Evolutionary conservation across 1,140 invertebrate genomes (phyloP).

Genomic region (Drosophila willistoni): DNA sequence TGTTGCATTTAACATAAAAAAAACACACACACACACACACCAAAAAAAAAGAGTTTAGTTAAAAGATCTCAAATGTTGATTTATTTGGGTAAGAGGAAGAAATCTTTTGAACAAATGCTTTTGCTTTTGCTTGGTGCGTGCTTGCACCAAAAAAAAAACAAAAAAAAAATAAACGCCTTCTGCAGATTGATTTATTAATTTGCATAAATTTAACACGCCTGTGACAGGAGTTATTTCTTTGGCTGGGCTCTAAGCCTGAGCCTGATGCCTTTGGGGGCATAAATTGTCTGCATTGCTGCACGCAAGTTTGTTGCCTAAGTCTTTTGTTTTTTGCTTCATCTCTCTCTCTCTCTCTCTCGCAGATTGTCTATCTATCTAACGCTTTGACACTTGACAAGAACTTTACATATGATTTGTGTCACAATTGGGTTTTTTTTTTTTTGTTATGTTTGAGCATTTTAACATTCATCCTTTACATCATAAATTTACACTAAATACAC

Average conservation of each 20-base stretch:
- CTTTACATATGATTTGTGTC: slow-evolving; percentile 28
- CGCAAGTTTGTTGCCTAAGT: slow-evolving; percentile 76
- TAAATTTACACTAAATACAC: slow-evolving; percentile 44
- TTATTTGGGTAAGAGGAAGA: no score
- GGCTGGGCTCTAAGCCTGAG: slow-evolving; percentile 24
- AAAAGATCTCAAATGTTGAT: slow-evolving; percentile 1
- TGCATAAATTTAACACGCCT: slow-evolving; percentile 80
- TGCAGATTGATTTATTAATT: slow-evolving; percentile 74
- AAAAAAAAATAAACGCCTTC: slow-evolving; percentile 47
- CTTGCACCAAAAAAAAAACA: background rate
- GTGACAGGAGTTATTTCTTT: slow-evolving; percentile 56
- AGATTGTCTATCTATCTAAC: slow-evolving; percentile 17
- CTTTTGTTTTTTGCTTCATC: slow-evolving; percentile 36
- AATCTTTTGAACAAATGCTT: background rate
- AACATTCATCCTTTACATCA: slow-evolving; percentile 45
- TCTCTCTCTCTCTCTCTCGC: background rate
- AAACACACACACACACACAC: background rate
- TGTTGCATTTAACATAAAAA: slow-evolving; percentile 42
- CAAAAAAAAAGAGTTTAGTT: slow-evolving; percentile 16
- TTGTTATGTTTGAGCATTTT: background rate
- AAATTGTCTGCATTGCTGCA: slow-evolving; percentile 65
- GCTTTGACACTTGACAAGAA: slow-evolving; percentile 54
- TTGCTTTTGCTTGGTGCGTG: slow-evolving; percentile 59
- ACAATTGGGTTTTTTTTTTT: slow-evolving; percentile 29
- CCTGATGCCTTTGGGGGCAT: slow-evolving; percentile 61